A percentile compares a stretch with the other conserved stretches of the same genome.
These are phyloP conservation scores for Nemopilema nomurai DNA, from an alignment of 30 jellyfish, hydroid and myxozoan species.

Conservation along the genomic window DNA sequence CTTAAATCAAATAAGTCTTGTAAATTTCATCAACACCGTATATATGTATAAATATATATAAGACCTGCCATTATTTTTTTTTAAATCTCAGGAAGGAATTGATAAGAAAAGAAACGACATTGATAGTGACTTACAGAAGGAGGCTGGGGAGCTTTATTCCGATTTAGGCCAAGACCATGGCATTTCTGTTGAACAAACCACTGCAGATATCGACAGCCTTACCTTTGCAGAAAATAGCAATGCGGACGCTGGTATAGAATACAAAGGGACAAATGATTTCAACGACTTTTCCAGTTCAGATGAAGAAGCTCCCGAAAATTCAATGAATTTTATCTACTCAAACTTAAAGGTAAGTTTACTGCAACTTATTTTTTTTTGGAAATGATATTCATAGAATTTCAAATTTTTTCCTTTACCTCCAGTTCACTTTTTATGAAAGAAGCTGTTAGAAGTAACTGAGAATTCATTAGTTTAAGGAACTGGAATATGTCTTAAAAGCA, in stretches of 20 bases:
- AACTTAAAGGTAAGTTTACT: neutral
- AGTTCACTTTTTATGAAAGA: no score
- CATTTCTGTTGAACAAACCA: neutral
- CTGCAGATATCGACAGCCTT: neutral
- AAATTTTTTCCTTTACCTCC: no score
- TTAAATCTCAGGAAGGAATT: neutral
- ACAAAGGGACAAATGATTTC: neutral
- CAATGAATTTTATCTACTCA: neutral
- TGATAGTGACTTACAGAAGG: neutral
- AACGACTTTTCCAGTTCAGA: conserved; percentile 3
- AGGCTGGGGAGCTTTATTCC: neutral
- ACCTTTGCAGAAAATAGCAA: neutral
- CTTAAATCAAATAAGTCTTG: no score
- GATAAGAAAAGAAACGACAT: neutral
- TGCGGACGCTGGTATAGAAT: neutral
- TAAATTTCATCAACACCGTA: no score
- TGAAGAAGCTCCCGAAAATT: neutral
- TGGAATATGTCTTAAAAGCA: no score
- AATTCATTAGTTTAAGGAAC: no score
- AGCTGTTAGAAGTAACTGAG: no score
- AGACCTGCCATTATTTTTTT: no score
- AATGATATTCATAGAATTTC: no score
- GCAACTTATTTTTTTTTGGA: neutral
- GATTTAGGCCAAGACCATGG: neutral
- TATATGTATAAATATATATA: no score